Conservation (phyloP, 2,797 vertebrate species). For the Alosa sapidissima region DNA sequence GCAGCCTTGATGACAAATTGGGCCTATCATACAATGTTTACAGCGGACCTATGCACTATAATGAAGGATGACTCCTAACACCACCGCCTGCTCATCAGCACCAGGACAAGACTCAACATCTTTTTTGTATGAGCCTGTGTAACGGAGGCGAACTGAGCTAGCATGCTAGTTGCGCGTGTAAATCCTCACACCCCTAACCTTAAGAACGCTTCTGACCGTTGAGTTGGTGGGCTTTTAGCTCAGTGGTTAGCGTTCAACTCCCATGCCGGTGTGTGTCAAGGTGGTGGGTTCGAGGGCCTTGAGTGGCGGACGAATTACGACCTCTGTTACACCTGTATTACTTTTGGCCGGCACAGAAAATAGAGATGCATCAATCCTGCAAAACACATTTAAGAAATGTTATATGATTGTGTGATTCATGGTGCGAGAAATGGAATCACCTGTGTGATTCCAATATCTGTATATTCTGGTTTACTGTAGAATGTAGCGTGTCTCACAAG, state of each 20-base stretch:
- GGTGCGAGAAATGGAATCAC: neutral
- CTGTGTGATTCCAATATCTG: too few relatives aligned
- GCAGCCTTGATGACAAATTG: neutral
- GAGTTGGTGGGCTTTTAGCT: too few relatives aligned
- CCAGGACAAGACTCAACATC: neutral
- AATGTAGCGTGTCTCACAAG: neutral
- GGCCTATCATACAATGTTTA: neutral
- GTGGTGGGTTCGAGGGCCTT: too few relatives aligned
- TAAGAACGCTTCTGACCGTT: too few relatives aligned
- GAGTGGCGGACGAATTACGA: too few relatives aligned
- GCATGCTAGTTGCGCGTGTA: too few relatives aligned
- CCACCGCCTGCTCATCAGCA: neutral
- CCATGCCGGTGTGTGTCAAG: too few relatives aligned
- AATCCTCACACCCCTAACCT: too few relatives aligned
- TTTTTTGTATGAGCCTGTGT: neutral
- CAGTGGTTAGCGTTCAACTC: too few relatives aligned
- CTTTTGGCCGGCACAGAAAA: neutral
- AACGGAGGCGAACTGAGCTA: too few relatives aligned
- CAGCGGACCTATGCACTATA: neutral
- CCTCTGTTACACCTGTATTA: neutral
- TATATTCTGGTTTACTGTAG: neutral
- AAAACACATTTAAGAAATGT: neutral
- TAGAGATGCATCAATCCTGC: neutral
- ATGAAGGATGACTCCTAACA: neutral
- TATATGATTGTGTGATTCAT: neutral